Base-by-base conservation (phyloP, 2,113 vertebrate genomes). In the Thunnus thynnus region DNA sequence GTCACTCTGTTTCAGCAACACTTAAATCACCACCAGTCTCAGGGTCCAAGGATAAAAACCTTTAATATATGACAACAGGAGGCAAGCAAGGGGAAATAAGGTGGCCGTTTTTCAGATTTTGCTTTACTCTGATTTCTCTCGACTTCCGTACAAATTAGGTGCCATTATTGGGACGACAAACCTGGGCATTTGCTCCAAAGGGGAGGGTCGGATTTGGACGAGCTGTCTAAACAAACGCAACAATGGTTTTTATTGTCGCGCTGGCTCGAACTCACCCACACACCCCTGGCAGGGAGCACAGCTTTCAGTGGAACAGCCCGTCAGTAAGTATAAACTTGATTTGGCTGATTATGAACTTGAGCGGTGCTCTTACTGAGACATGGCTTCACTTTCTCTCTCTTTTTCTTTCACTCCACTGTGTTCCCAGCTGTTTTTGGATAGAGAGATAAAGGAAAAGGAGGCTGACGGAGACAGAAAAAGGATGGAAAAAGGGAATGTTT, bases 181-280 rank as follows among this genome's bases (percentile, higher is more conserved):
- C 66, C 20, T 60, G 67, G 55, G 60, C 63, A 44, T 73, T 57
- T 52, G 52, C 58, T 78, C 73, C 63, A 78, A 74, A 82, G 67
- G 58, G 79, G 82, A 74, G 84, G 80, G 80, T 64, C 32, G 27
- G 58, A 61, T 36, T 90, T 92, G 85, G 90, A 91, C 8, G 22
- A 60, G 30, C 57, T 71, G 74, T 85, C 88, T 83, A 88, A 93
- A 92, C 88, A 89, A 92, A 91, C 32, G 66, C 80, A 89, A 93
- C 88, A 88, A 92, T 91, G 88, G 76, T 81, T 93, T 92, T 89
- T 92, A 94, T 91, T 92, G 88, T 93, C 25, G 47, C 14, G 41
- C 82, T 90, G 90, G 88, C 83, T 91, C 72, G 60, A 14, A 69
- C 47, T 73, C 63, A 68, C 85, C 76, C 86, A 89, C 84, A 75